Evolutionary conservation across 2,888 invertebrate genomes (phyloP), one percentile per base, ranked within the genome.

Genomic region (Melikaiella ostensackeni): DNA sequence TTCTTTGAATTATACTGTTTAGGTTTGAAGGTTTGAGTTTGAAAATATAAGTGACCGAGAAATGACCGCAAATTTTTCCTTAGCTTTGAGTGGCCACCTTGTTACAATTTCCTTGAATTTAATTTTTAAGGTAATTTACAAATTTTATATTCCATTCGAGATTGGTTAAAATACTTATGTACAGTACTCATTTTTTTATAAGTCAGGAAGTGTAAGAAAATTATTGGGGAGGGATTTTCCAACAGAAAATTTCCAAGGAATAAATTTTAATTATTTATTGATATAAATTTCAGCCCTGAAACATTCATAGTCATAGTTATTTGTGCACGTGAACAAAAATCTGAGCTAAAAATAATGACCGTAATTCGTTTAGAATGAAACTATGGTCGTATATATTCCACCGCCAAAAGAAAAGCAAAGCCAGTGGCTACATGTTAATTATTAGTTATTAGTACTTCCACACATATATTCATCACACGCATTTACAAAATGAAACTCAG

Each of bases 321-420:
- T 55, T 55, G 9, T 21, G 9, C 21, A 21, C n/a, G 8, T 55
- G 11, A 55, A 3, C n/a, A 55, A 21, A n/a, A 55, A 11, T 55
- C 55, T 21, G 55, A 30, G 46, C 50, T 73, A 50, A 50, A 73
- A 30, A 73, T 30, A 38, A 50, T 38, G n/a, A 46, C 73, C 7
- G 16, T 46, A 50, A 50, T 59, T 59, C 27, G 16, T 59, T 59
- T 59, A 59, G 27, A 59, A 27, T 27, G 27, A 24, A 13, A 27
- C 59, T 59, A 59, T 55, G 59, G 6, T 27, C 27, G 7, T 27
- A 16, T 27, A 59, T 59, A 27, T 27, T 24, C 27, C 1, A 59
- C 27, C 59, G 27, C 6, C 27, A 59, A 59, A 59, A 59, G 59
- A 59, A 59, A 16, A 59, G 27, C 27, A 59, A 59, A 59, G 27